Evolutionary conservation across 2,113 vertebrate genomes (phyloP).

Genomic region (Callithrix jacchus): DNA sequence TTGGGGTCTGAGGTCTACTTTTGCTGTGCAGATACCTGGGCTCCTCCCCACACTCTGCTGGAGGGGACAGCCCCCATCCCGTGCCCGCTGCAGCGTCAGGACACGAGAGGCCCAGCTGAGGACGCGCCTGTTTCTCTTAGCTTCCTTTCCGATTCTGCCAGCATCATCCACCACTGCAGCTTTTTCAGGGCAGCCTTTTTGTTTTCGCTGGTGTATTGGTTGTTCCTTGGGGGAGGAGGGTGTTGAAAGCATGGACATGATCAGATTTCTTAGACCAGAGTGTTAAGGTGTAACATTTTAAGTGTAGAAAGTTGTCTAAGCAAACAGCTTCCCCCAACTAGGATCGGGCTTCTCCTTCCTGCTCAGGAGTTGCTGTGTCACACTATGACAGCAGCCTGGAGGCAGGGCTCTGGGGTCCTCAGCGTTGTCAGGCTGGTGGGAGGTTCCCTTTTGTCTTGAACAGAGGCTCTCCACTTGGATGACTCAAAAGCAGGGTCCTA

Average conservation of each 20-base stretch:
- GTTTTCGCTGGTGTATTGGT: not conserved
- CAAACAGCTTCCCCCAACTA: not conserved
- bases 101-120: not conserved
- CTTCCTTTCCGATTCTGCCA: not conserved
- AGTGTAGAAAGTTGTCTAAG: not conserved
- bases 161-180: not conserved
- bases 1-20: not conserved
- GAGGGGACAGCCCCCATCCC: accelerated
- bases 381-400: not conserved
- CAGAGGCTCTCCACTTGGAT: not conserved
- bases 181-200: slow-evolving; percentile 7
- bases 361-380: not conserved
- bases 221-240: not conserved
- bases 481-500: not conserved
- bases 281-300: slow-evolving; percentile 23
- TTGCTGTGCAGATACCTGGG: not conserved
- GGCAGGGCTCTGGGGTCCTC: not conserved
- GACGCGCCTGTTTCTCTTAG: slow-evolving; percentile 19
- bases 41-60: not conserved
- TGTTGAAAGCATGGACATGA: not conserved
- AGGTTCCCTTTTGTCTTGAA: not conserved
- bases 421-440: not conserved
- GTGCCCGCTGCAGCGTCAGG: slow-evolving; percentile 51
- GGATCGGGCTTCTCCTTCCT: not conserved
- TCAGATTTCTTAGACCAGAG: not conserved